Percentiles rank a stretch among this genome's conserved stretches.
These are phyloP conservation scores for Solea solea DNA, from an alignment of 2,113 vertebrate species.

Conservation along the genomic window DNA sequence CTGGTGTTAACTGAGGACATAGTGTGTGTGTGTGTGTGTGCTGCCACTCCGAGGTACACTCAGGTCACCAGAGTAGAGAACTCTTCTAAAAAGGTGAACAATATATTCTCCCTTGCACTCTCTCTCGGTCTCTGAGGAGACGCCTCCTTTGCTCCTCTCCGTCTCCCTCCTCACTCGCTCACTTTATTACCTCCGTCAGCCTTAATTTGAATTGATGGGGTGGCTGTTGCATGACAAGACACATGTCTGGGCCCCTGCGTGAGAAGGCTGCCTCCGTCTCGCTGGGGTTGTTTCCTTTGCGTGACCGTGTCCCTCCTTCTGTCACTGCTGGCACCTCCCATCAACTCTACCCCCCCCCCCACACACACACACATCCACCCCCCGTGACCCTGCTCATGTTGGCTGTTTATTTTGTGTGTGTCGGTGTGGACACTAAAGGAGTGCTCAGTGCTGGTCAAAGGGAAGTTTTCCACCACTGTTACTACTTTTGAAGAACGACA, in stretches of 20 bases:
- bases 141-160: slow-evolving; percentile 28
- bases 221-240: slow-evolving; percentile 79
- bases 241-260: slow-evolving; percentile 79
- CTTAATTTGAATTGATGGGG: slow-evolving; percentile 74
- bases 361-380: slow-evolving; percentile 50
- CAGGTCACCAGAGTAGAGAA: slow-evolving; percentile 39
- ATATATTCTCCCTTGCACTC: slow-evolving; percentile 50
- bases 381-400: slow-evolving; percentile 75
- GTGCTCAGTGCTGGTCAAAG: slow-evolving; percentile 58
- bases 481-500: slow-evolving; percentile 68
- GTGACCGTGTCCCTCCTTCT: slow-evolving; percentile 81
- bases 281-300: slow-evolving; percentile 80
- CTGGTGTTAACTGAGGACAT: slow-evolving; percentile 50
- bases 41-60: slow-evolving; percentile 27
- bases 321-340: slow-evolving; percentile 73
- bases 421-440: slow-evolving; percentile 15
- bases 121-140: slow-evolving; percentile 20
- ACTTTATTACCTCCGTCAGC: slow-evolving; percentile 72
- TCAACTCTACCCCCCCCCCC: too few species aligned
- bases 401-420: slow-evolving; percentile 72
- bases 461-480: slow-evolving; percentile 49
- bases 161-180: slow-evolving; percentile 47
- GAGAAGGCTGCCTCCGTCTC: slow-evolving; percentile 75
- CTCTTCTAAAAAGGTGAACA: slow-evolving; percentile 45
- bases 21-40: slow-evolving; percentile 15